Evolutionary conservation across 1,140 invertebrate species (phyloP).

Genomic region (Ridgeia piscesae): DNA sequence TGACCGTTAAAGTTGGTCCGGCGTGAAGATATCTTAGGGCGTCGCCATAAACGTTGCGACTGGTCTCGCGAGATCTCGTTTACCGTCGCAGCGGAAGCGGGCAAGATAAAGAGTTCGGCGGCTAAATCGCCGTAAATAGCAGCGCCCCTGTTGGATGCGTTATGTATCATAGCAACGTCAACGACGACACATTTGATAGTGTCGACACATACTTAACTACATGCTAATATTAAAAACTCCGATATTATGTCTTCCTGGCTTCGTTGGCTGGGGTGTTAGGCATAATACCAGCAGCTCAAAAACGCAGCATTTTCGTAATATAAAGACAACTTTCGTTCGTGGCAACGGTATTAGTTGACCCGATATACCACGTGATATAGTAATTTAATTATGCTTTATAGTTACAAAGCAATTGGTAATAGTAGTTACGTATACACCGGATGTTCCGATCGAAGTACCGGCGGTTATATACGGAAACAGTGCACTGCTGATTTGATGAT

Average conservation of each 20-base stretch:
- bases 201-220: background rate
- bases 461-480: background rate
- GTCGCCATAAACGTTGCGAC: background rate
- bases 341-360: no score
- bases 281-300: no score
- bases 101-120: background rate
- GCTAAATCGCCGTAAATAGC: background rate
- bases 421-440: no score
- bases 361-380: no score
- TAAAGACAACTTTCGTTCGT: no score
- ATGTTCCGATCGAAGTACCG: background rate
- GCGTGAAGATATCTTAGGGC: background rate
- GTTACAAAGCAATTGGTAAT: no score
- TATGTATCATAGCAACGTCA: background rate
- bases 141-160: background rate
- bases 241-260: no score
- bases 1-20: background rate
- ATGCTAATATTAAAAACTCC: no score
- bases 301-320: no score
- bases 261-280: no score
- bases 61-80: background rate
- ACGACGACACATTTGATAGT: background rate
- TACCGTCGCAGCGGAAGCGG: background rate
- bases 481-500: background rate
- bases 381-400: no score